Evolutionary conservation across 1,140 invertebrate genomes (phyloP), one percentile per base, ranked within the genome.

Genomic region (Popillia japonica): DNA sequence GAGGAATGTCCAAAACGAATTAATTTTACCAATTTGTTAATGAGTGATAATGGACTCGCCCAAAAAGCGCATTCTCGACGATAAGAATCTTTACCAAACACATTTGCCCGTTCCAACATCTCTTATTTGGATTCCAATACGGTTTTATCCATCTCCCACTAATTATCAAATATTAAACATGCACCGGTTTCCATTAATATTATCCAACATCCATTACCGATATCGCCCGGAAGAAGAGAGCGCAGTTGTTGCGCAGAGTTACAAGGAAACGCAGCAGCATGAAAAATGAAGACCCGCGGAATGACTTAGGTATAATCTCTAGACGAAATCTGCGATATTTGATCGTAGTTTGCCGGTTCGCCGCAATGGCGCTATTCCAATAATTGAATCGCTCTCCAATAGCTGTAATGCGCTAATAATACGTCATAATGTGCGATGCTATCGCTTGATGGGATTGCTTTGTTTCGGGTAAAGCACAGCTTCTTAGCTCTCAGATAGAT

Each of bases 341-440:
- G 84, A 84, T 84, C 82, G 82, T 81, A 83, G 83, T 85, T 84
- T 81, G 80, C 80, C 79, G 83, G 84, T 81, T 83, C 81, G 82
- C 84, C 85, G 85, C 84, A 85, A 85, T 81, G 84, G 83, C 83
- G 82, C 84, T 84, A 85, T 86, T 86, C 86, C 86, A 85, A 87
- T 87, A 87, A 87, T 87, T 87, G 86, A 87, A 87, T 87, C 84
- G 85, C 84, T 85, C 85, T 86, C 85, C 85, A 86, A 86, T 86
- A 85, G 84, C 84, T 81, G 84, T 86, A 86, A 87, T 86, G 86
- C 86, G 84, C 83, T 84, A 84, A 84, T 84, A 84, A 84, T 84
- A 84, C 82, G 83, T 87, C 86, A 87, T 87, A 87, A 87, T 86
- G 86, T 86, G 84, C 83, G 86, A 87, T 87, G 84, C 82, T 87